These are phyloP conservation scores for Cyaniris semiargus DNA, from an alignment of 2,888 invertebrate genomes.

Conservation along the genomic window DNA sequence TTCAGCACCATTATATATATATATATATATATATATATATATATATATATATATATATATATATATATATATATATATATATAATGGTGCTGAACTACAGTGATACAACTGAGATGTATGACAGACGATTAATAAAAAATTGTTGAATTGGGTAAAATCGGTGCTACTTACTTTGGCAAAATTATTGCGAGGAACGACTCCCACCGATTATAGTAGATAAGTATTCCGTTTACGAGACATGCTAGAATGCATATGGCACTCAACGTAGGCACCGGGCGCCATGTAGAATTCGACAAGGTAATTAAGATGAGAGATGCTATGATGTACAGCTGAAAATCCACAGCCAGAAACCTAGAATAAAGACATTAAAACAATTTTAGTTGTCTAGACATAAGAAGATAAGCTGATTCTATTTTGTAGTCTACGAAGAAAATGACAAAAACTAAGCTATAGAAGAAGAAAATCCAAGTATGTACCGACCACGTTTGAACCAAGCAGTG, in stretches of 20 bases:
- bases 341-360: conserved; percentile 57
- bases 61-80: no score
- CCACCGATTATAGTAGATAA: conserved; percentile 51
- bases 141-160: neutral
- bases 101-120: no score
- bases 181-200: conserved; percentile 53
- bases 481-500: conserved; percentile 45
- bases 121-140: no score
- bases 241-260: conserved; percentile 44
- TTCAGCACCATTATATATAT: no score
- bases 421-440: neutral
- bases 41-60: no score
- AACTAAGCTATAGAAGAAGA: neutral
- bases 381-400: neutral
- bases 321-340: conserved; percentile 60
- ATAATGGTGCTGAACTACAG: no score
- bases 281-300: conserved; percentile 45
- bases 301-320: conserved; percentile 48
- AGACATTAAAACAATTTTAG: neutral
- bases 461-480: conserved; percentile 41
- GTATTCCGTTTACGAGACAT: conserved; percentile 46
- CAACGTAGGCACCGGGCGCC: conserved; percentile 45
- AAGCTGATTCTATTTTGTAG: no score
- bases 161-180: conserved; percentile 58
- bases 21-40: no score